Percentiles rank a stretch among this genome's conserved stretches.
Conservation (phyloP, 92 coral and sea anemone genomes). For the Meandrina meandrites region DNA sequence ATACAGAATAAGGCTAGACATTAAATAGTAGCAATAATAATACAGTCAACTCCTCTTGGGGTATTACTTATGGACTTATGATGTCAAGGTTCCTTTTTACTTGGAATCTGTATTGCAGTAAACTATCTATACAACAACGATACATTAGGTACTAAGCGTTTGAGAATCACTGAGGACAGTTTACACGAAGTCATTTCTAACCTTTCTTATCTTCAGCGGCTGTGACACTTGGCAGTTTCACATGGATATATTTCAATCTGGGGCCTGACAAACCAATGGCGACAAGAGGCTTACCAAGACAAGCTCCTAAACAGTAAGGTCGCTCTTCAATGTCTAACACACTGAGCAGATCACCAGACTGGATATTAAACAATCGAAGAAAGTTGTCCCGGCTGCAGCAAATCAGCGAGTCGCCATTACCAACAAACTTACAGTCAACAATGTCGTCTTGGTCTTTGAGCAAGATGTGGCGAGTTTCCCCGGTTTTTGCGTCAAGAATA, state of each 20-base stretch:
- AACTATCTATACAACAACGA: background rate
- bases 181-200: background rate
- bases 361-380: conserved; percentile 10
- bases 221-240: background rate
- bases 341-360: background rate
- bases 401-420: background rate
- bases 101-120: too few species aligned
- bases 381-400: conserved; percentile 17
- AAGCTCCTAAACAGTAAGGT: conserved; percentile 4
- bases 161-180: background rate
- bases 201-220: background rate
- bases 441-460: background rate
- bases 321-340: conserved; percentile 9
- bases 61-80: too few species aligned
- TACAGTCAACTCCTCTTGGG: too few species aligned
- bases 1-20: too few species aligned
- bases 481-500: background rate
- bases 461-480: background rate
- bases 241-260: conserved; percentile 8
- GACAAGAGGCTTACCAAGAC: conserved; percentile 5
- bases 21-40: too few species aligned
- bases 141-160: background rate
- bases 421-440: conserved; percentile 28
- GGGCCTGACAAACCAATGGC: background rate
- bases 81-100: too few species aligned